Base-by-base conservation (phyloP, 2,797 vertebrate genomes). In the Takifugu rubripes region DNA sequence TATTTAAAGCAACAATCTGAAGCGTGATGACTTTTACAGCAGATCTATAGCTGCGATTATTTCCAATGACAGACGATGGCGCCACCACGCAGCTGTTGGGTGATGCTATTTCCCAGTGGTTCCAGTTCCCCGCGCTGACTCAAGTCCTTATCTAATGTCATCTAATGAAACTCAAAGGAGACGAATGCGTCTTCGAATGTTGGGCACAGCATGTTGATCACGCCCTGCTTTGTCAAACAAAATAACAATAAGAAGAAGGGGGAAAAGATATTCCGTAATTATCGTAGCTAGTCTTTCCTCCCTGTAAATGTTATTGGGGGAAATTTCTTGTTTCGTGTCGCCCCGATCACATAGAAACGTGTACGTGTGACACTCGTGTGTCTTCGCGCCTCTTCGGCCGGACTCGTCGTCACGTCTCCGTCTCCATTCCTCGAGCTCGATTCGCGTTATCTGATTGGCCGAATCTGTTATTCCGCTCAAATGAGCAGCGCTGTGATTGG, bases 401-500 rank as follows among this genome's bases (percentile, higher is more conserved):
- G 12, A 9, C 21, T 48, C 46, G 46, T 24, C 46, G 46, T 25
- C 8, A 3, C 17, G 25, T 14, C 46, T 24, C 46, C 21, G 17
- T 21, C 21, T 48, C 61, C 58, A 6, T 64, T 67, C 68, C 56
- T 2, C 10, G 31, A 51, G 11, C 49, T 64, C 75, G 64, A 62
- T 71, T 74, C 73, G 68, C 46, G 54, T 54, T 10, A 74, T 58
- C 83, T 75, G 90, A 96, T 96, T 95, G 95, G 95, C 84, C 87
- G 87, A 79, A 88, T 92, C 90, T 91, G 90, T 93, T 94, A 92
- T 94, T 94, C 91, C 92, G 82, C 90, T 85, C 90, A 89, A 93
- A 93, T 90, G 90, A 87, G 70, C 84, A 56, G 85, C 62, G 74
- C 68, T 73, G 71, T 55, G 91, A 95, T 95, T 96, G 96, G 95